These are phyloP conservation scores for Drosophila obscura DNA, from an alignment of 1,140 invertebrate species.

Conservation along the genomic window DNA sequence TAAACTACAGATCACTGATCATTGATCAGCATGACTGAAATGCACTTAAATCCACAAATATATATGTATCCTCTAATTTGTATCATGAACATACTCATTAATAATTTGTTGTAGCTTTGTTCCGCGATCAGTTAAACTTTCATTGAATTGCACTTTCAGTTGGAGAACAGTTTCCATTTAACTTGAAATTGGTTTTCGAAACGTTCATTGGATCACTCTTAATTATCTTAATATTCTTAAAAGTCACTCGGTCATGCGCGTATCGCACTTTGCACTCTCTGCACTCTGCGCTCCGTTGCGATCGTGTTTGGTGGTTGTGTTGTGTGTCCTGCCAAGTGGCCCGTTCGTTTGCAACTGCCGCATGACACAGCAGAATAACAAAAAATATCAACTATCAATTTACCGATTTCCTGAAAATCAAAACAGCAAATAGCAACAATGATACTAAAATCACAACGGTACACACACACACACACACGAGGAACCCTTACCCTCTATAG, in stretches of 20 bases:
- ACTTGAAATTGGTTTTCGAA: slow-evolving; percentile 8
- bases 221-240: slow-evolving; percentile 2
- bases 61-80: neutral
- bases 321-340: slow-evolving; percentile 82
- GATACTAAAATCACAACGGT: slow-evolving; percentile 72
- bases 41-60: neutral
- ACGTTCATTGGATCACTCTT: slow-evolving; percentile 18
- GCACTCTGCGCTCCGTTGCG: slow-evolving; percentile 11
- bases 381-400: slow-evolving; percentile 71
- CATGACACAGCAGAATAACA: slow-evolving; percentile 79
- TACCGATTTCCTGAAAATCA: slow-evolving; percentile 72
- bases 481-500: slow-evolving; percentile 53
- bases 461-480: slow-evolving; percentile 44
- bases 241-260: slow-evolving; percentile 57
- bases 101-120: neutral
- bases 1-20: too few relatives aligned
- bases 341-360: slow-evolving; percentile 78
- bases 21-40: neutral
- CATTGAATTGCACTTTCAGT: neutral
- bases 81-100: slow-evolving; percentile 47
- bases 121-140: slow-evolving; percentile 21
- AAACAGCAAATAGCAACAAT: slow-evolving; percentile 76
- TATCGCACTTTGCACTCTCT: slow-evolving; percentile 55
- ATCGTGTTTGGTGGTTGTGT: slow-evolving; percentile 32
- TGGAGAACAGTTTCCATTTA: too few relatives aligned